These are phyloP conservation scores for Noturus placidus DNA, from an alignment of 2,113 vertebrate species.

Conservation along the genomic window DNA sequence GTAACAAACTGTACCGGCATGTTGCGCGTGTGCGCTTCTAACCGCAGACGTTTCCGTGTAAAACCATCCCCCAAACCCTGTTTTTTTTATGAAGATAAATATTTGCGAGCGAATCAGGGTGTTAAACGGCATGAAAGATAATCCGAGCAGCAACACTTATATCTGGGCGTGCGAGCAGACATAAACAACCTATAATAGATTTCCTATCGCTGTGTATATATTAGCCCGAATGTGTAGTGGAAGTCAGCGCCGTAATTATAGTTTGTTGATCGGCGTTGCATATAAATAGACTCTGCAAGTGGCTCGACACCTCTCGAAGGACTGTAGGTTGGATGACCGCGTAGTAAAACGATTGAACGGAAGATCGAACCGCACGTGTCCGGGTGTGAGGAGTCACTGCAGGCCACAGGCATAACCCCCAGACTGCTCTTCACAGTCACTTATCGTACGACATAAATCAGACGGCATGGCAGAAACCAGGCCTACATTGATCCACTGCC, in stretches of 20 bases:
- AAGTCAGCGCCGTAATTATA: not conserved
- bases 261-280: conserved; percentile 11
- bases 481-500: conserved; percentile 45
- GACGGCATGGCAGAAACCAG: conserved; percentile 29
- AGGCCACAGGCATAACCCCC: conserved; percentile 9
- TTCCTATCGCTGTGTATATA: conserved; percentile 4
- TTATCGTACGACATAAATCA: conserved; percentile 46
- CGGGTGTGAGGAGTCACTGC: conserved; percentile 24
- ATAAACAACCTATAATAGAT: conserved; percentile 13
- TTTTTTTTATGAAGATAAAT: no score
- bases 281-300: conserved; percentile 38
- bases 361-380: conserved; percentile 15
- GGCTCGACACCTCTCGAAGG: conserved; percentile 22
- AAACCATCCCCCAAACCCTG: not conserved
- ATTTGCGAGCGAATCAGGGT: not conserved
- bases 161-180: conserved; percentile 2
- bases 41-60: not conserved
- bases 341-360: conserved; percentile 37
- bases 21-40: not conserved
- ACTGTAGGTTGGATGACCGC: conserved; percentile 23
- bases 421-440: conserved; percentile 40
- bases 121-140: not conserved
- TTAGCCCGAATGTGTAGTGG: not conserved
- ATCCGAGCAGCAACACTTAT: not conserved
- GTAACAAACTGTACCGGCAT: not conserved